phyloP scores from a whole-genome alignment of 2,888 invertebrate genomes.

The Heteromurus nitidus region DNA sequence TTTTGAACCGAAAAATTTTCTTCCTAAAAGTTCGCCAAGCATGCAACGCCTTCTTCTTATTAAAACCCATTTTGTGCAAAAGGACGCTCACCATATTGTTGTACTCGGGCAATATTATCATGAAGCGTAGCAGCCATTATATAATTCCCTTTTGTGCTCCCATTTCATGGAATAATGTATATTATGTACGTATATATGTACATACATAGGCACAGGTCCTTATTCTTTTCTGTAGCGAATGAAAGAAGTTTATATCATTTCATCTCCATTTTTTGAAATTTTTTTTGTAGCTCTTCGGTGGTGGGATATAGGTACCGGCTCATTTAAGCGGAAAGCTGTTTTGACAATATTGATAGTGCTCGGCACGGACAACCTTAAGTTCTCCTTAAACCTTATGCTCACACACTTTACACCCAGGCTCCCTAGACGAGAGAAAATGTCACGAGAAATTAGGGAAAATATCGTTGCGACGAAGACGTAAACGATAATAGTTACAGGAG shows the following conservation, averaged over 20 bases:
- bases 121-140: background rate
- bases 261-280: background rate
- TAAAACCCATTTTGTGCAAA: conserved; percentile 40
- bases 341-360: background rate
- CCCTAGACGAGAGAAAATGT: conserved; percentile 14
- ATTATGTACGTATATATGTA: no score
- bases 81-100: no score
- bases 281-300: background rate
- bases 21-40: conserved; percentile 48
- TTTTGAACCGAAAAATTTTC: conserved; percentile 15
- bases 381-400: background rate
- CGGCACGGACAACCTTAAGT: background rate
- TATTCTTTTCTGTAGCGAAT: background rate
- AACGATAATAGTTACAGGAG: conserved; percentile 42
- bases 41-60: conserved; percentile 51
- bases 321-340: conserved; percentile 37
- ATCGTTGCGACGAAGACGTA: conserved; percentile 31
- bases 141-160: background rate
- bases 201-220: no score
- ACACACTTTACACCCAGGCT: background rate
- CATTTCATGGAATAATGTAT: no score
- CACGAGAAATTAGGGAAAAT: conserved; percentile 39
- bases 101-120: no score
- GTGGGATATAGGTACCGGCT: no score
- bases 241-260: background rate